phyloP scores from a whole-genome alignment of 1,140 invertebrate genomes.

The Drosophila equinoxialis region DNA sequence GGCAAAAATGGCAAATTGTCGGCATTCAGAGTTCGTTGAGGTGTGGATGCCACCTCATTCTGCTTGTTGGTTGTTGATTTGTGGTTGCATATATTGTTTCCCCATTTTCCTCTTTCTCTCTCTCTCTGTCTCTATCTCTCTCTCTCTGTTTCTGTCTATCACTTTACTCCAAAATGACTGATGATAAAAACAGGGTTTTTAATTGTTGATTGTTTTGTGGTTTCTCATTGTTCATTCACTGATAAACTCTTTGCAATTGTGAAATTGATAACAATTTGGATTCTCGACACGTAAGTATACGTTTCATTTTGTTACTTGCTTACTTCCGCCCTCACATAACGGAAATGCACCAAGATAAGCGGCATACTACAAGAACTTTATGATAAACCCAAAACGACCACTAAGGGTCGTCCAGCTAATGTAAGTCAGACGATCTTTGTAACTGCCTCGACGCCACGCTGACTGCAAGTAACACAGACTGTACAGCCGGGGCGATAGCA shows the following conservation, averaged over 20 bases:
- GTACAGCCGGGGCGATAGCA: neutral
- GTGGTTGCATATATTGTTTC: conserved; percentile 52
- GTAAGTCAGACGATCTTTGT: neutral
- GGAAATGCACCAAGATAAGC: conserved; percentile 18
- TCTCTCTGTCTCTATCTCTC: neutral
- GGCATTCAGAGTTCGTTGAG: conserved; percentile 28
- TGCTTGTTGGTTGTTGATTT: conserved; percentile 67
- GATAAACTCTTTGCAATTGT: conserved; percentile 56
- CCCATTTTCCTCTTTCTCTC: conserved; percentile 28
- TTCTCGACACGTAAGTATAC: conserved; percentile 5
- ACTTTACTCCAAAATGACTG: neutral
- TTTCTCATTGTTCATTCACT: conserved; percentile 25
- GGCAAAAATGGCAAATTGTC: conserved; percentile 67
- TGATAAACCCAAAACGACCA: neutral
- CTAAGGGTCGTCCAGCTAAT: conserved; percentile 3
- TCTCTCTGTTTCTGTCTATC: neutral
- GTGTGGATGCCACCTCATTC: conserved; percentile 9
- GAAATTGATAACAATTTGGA: conserved; percentile 48
- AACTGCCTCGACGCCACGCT: conserved; percentile 29
- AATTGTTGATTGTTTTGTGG: conserved; percentile 66
- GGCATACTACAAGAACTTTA: neutral
- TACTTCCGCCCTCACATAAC: conserved; percentile 41
- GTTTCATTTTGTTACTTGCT: conserved; percentile 34
- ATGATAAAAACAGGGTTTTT: conserved; percentile 45
- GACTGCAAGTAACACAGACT: conserved; percentile 21